Conservation (phyloP, 2,797 vertebrate species). For the Sphenopsis melanotis region DNA sequence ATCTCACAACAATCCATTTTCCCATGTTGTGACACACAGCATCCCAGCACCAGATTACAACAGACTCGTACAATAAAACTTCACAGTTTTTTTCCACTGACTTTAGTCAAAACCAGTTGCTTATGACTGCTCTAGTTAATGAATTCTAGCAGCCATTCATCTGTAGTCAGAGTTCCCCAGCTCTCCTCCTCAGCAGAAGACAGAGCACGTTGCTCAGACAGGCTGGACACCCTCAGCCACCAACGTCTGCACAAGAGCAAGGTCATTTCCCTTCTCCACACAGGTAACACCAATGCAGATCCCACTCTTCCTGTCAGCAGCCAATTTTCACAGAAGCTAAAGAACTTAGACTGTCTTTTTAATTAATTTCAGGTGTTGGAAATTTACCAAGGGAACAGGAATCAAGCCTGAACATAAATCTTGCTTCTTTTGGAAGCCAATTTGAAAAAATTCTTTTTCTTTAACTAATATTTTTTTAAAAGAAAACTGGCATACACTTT, state of each 20-base stretch:
- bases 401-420: background rate
- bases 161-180: background rate
- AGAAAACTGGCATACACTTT: background rate
- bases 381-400: background rate
- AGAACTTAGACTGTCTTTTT: background rate
- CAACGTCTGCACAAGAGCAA: rapidly evolving
- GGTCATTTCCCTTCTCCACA: background rate
- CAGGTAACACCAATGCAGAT: background rate
- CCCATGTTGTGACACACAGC: background rate
- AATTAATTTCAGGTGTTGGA: background rate
- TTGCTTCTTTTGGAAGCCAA: background rate
- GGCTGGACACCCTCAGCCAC: background rate
- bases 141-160: background rate
- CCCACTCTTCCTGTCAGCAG: background rate
- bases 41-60: background rate
- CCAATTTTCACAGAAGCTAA: background rate
- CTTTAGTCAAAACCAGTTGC: background rate
- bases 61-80: rapidly evolving
- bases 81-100: background rate
- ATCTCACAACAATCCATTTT: background rate
- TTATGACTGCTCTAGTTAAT: background rate
- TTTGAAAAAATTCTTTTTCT: background rate
- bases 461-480: background rate
- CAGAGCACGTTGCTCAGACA: background rate
- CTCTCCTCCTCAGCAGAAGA: background rate